Conservation (phyloP, 2,888 invertebrate species). For the Branchipolynoe longqiensis region DNA sequence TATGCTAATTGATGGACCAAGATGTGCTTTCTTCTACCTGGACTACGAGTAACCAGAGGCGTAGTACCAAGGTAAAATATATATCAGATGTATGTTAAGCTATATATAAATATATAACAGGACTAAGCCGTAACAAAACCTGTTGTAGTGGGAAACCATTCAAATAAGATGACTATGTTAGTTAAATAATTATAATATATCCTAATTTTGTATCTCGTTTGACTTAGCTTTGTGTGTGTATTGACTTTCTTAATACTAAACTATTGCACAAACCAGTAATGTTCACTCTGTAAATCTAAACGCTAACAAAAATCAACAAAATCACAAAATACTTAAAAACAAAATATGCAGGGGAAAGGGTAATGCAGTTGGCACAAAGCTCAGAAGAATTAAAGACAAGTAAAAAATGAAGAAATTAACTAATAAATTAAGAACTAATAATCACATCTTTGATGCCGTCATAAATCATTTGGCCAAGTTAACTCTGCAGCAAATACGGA, state of each 20-base stretch:
- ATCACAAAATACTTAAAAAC: neutral
- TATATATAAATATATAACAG: neutral
- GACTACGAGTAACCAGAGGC: no score
- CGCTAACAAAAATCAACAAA: neutral
- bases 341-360: neutral
- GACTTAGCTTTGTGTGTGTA: conserved; percentile 18
- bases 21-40: no score
- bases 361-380: conserved; percentile 19
- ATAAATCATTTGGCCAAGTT: no score
- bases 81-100: neutral
- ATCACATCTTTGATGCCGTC: neutral
- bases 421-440: conserved; percentile 12
- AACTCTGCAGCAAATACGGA: no score
- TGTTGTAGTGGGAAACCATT: neutral
- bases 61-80: no score
- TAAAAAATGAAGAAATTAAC: no score
- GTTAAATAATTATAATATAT: neutral
- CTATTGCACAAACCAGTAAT: conserved; percentile 40
- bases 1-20: no score
- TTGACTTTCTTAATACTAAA: no score
- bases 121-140: neutral
- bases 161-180: neutral
- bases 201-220: neutral
- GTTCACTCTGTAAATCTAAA: neutral
- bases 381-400: no score